Percentiles rank a stretch among this genome's conserved stretches.
Conservation (phyloP, 2,113 vertebrate genomes). For the Mormoops blainvillei region DNA sequence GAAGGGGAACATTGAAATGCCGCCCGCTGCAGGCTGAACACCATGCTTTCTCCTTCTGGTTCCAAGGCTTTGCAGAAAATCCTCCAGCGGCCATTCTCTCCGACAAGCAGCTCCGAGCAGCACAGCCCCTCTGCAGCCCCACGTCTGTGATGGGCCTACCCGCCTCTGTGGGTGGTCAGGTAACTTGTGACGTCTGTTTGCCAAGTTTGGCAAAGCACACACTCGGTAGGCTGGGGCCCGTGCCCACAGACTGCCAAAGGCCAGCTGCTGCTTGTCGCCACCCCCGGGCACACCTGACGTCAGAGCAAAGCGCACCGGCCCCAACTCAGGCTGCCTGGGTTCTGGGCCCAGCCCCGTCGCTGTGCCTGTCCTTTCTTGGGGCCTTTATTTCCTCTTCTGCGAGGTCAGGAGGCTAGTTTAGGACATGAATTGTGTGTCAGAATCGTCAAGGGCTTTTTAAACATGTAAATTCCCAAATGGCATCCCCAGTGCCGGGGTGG, state of each 20-base stretch:
- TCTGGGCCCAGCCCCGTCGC: background rate
- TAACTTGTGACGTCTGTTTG: too few species aligned
- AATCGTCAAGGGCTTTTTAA: background rate
- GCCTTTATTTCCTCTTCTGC: background rate
- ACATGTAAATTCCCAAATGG: background rate
- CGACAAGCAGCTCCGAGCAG: fast-evolving
- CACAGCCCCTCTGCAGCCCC: background rate
- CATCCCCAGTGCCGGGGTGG: background rate
- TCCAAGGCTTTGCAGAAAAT: background rate
- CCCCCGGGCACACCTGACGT: background rate
- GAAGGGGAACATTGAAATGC: background rate
- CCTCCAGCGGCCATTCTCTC: background rate
- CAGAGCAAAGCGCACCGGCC: too few species aligned
- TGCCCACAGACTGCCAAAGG: fast-evolving
- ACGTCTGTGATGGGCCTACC: background rate
- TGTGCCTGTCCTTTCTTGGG: background rate
- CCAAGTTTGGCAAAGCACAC: background rate
- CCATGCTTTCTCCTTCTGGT: background rate
- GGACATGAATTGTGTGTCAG: too few species aligned
- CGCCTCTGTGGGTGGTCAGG: background rate
- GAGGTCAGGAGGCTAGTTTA: background rate
- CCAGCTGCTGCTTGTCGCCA: background rate
- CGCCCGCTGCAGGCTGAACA: background rate
- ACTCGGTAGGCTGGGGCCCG: fast-evolving
- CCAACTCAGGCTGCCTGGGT: background rate